Evolutionary conservation across 1,140 invertebrate genomes (phyloP).

Genomic region (Protaetia brevitarsis): DNA sequence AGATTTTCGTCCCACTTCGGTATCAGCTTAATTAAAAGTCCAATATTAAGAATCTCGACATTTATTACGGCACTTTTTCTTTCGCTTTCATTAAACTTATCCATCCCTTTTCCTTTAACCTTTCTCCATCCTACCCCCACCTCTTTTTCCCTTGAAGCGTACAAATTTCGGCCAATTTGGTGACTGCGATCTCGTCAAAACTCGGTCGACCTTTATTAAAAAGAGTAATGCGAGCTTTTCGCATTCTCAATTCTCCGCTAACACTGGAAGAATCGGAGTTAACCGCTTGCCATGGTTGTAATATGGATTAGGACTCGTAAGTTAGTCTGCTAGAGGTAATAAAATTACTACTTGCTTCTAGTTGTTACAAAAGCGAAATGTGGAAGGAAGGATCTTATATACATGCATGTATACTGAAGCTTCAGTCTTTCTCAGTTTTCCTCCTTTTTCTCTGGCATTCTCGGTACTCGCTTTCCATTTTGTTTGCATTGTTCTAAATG

Average conservation of each 20-base stretch:
- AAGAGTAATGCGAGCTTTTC: too few species aligned
- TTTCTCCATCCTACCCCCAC: background rate
- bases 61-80: background rate
- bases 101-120: background rate
- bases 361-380: slow-evolving; percentile 13
- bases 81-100: slow-evolving; percentile 16
- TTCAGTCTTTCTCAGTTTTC: background rate
- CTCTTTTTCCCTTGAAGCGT: background rate
- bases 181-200: too few species aligned
- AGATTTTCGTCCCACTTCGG: background rate
- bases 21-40: background rate
- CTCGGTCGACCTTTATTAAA: too few species aligned
- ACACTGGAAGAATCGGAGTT: background rate
- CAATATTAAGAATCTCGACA: background rate
- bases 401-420: background rate
- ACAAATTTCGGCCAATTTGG: slow-evolving; percentile 10
- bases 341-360: slow-evolving; percentile 4
- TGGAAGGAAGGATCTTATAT: background rate
- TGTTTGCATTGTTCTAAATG: slow-evolving; percentile 16
- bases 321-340: background rate
- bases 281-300: background rate
- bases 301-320: background rate
- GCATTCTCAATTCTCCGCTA: too few species aligned
- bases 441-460: background rate
- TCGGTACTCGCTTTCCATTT: background rate